Percentiles rank a stretch among this genome's conserved stretches.
Conservation (phyloP, 2,113 vertebrate species). For the Perca fluviatilis region DNA sequence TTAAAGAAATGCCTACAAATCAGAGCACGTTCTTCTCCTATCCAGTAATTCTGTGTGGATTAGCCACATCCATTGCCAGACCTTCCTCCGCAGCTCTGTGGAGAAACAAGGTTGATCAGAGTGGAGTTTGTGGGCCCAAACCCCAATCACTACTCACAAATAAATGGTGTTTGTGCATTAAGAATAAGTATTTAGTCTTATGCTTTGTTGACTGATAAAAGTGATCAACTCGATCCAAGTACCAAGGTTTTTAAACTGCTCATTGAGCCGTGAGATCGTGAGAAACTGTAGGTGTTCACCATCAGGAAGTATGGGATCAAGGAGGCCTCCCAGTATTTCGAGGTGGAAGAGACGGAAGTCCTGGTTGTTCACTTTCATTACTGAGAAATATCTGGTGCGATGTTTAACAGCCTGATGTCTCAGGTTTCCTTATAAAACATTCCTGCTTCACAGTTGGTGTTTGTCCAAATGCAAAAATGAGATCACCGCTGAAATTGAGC, state of each 20-base stretch:
- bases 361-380: conserved; percentile 9
- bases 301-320: conserved; percentile 1
- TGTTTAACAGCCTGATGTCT: conserved; percentile 34
- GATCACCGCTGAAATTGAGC: conserved; percentile 73
- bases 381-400: neutral
- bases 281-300: neutral
- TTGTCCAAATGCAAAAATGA: conserved; percentile 60
- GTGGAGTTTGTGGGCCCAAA: too few species aligned
- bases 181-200: neutral
- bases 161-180: neutral
- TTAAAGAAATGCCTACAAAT: too few species aligned
- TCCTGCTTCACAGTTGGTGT: conserved; percentile 20
- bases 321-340: neutral
- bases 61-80: too few species aligned
- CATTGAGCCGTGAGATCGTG: neutral
- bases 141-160: neutral
- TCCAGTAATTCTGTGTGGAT: too few species aligned
- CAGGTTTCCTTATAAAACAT: conserved; percentile 52
- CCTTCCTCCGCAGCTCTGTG: too few species aligned
- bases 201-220: neutral
- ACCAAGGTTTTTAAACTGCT: neutral
- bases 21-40: too few species aligned
- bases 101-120: too few species aligned
- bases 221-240: neutral
- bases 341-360: conserved; percentile 2